These are phyloP conservation scores for Leontocebus nigricollis DNA, from an alignment of 2,797 vertebrate species.

Conservation along the genomic window DNA sequence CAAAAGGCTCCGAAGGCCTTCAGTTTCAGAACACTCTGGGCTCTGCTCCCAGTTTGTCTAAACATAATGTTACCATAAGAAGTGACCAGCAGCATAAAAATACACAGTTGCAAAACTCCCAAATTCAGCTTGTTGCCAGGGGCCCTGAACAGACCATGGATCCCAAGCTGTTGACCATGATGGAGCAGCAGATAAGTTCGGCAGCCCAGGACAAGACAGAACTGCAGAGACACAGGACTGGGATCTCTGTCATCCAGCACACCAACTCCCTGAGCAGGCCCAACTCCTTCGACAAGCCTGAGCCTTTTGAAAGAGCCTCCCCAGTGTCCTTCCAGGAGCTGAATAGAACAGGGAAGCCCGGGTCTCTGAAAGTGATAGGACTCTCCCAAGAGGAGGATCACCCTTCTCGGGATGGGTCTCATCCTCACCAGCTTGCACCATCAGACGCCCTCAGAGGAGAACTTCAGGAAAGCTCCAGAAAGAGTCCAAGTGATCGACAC, in stretches of 20 bases:
- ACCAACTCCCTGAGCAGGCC: constrained; percentile 97
- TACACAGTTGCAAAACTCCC: constrained; percentile 87
- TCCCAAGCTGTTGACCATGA: constrained; percentile 86
- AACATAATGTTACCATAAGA: constrained; percentile 81
- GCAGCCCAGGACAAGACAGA: constrained; percentile 88
- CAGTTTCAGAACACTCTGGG: constrained; percentile 82
- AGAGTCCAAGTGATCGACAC: constrained; percentile 82
- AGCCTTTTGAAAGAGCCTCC: constrained; percentile 90
- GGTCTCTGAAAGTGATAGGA: constrained; percentile 82
- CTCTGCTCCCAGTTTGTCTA: constrained; percentile 79
- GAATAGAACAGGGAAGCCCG: constrained; percentile 82
- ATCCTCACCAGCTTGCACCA: constrained; percentile 75
- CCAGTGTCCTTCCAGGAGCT: constrained; percentile 88
- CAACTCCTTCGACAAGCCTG: constrained; percentile 93
- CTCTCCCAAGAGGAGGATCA: constrained; percentile 81
- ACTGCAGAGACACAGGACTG: constrained; percentile 93
- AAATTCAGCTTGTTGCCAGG: constrained; percentile 90
- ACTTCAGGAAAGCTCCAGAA: constrained; percentile 79
- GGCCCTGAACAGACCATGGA: constrained; percentile 85
- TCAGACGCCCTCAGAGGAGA: constrained; percentile 84
- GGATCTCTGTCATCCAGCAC: constrained; percentile 98
- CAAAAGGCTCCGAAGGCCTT: constrained; percentile 86
- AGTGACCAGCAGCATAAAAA: constrained; percentile 86
- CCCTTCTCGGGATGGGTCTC: constrained; percentile 79
- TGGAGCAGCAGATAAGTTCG: constrained; percentile 88